These are phyloP conservation scores for Xiphophorus hellerii DNA, from an alignment of 2,113 vertebrate species.

Conservation along the genomic window DNA sequence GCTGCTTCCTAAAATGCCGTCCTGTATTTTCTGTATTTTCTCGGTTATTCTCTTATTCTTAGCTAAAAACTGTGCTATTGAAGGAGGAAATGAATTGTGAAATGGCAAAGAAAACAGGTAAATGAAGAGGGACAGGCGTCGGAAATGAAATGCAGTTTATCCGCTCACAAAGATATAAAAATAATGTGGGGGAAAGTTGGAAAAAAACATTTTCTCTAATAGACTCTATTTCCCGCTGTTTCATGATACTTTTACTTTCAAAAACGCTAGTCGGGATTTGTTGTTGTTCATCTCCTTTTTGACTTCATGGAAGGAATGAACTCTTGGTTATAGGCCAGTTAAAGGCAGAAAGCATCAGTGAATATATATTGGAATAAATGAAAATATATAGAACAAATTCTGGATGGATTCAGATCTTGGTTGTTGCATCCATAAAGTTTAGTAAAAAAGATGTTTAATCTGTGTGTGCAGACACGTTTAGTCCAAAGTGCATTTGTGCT, in stretches of 20 bases:
- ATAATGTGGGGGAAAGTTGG: background rate
- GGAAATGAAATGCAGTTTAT: background rate
- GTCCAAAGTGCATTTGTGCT: background rate
- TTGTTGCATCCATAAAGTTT: constrained; percentile 17
- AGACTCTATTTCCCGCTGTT: constrained; percentile 5
- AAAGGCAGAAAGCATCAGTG: constrained; percentile 20
- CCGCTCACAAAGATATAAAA: background rate
- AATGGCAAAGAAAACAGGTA: constrained; percentile 36
- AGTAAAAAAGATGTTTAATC: background rate
- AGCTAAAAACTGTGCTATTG: constrained; percentile 43
- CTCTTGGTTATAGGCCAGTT: constrained; percentile 18
- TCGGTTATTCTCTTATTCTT: constrained; percentile 31
- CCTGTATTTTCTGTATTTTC: constrained; percentile 18
- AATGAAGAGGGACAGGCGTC: constrained; percentile 18
- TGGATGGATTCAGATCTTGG: constrained; percentile 30
- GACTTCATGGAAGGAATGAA: background rate
- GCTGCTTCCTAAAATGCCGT: constrained; percentile 38
- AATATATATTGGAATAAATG: constrained; percentile 19
- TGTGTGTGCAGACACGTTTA: background rate
- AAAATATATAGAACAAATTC: constrained; percentile 18
- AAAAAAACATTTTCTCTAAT: background rate
- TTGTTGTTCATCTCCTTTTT: constrained; percentile 4
- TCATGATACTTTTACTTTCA: constrained; percentile 11
- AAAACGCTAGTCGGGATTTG: constrained; percentile 13
- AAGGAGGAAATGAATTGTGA: constrained; percentile 13